Base-by-base conservation (phyloP, 2,113 vertebrate species). In the Lanius collurio region DNA sequence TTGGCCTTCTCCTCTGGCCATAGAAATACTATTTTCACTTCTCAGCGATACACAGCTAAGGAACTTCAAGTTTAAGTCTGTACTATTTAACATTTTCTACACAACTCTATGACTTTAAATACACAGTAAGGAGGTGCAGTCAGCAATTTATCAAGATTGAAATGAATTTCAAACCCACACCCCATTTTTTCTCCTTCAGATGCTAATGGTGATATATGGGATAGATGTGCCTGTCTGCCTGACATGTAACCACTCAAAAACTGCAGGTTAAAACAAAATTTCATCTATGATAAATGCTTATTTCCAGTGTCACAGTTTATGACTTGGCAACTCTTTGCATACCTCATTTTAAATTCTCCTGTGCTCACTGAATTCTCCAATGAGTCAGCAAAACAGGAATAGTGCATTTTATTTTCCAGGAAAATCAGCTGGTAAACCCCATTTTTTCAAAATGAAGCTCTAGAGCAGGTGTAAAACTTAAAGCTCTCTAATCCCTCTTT, bases 311-410 rank as follows among this genome's bases (percentile, higher is more conserved):
- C 41, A 77, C 44, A 50, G 52, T 44, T 75, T 44, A 55, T 68
- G 74, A 60, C 65, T 77, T 77, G 77, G 60, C 73, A 89, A 22
- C 47, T 41, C 47, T 84, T 37, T 44, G 31, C 80, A 74, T 39
- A 67, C 21, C 64, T 31, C 41, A 24, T 65, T 87, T 78, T n/a
- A 68, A 84, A 47, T 59, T 91, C 62, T 87, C 39, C 18, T 59
- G 64, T 84, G 59, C 64, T 71, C 65, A 78, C 64, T 60, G 13
- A 47, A 69, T 80, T 95, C 50, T 87, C 50, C 82, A 57, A 8
- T 73, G 59, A 93, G 41, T 86, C 85, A 76, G 70, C 88, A 83
- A 50, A 90, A 83, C 57, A 44, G 53, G 56, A 82, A 86, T 17
- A 37, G 0, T 31, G 12, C 17, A n/a, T 57, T 85, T 70, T 44